These are phyloP conservation scores for Drosophila anomalata DNA, from an alignment of 2,888 invertebrate genomes.

Conservation along the genomic window DNA sequence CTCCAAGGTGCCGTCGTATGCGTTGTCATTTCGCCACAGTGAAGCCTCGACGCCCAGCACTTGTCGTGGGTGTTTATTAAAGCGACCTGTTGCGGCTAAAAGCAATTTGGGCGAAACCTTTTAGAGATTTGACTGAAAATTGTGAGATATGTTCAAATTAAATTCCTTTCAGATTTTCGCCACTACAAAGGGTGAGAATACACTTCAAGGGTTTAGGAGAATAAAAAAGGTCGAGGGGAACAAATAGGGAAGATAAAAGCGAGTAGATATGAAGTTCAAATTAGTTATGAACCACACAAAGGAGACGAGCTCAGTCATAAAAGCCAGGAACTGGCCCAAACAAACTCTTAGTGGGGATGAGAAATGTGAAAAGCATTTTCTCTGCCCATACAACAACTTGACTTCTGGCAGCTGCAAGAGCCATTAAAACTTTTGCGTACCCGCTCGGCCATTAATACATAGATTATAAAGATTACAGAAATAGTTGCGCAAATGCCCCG, in stretches of 20 bases:
- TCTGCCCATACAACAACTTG: slow-evolving; percentile 37
- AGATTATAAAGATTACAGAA: slow-evolving; percentile 70
- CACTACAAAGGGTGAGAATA: not conserved
- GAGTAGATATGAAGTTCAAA: slow-evolving; percentile 68
- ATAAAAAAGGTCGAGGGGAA: slow-evolving; percentile 10
- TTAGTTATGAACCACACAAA: slow-evolving; percentile 70
- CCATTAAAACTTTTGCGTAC: slow-evolving; percentile 69
- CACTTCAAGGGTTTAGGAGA: slow-evolving; percentile 26
- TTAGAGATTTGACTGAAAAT: slow-evolving; percentile 19
- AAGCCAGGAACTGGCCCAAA: slow-evolving; percentile 38
- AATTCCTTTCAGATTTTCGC: slow-evolving; percentile 16
- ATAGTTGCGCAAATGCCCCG: slow-evolving; percentile 72
- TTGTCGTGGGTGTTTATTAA: slow-evolving; percentile 59
- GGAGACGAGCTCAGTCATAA: slow-evolving; percentile 37
- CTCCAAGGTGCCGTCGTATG: slow-evolving; percentile 59
- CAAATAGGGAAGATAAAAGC: slow-evolving; percentile 53
- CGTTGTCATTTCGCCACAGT: slow-evolving; percentile 32
- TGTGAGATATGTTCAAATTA: slow-evolving; percentile 35
- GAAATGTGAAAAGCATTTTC: slow-evolving; percentile 34
- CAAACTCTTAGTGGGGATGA: slow-evolving; percentile 19
- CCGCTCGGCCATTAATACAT: slow-evolving; percentile 55
- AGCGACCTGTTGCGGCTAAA: slow-evolving; percentile 63
- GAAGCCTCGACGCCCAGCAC: slow-evolving; percentile 1
- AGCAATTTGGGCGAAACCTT: slow-evolving; percentile 46
- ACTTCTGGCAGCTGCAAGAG: slow-evolving; percentile 67